Evolutionary conservation across 1,140 invertebrate genomes (phyloP).

Genomic region (Drosophila yakuba): DNA sequence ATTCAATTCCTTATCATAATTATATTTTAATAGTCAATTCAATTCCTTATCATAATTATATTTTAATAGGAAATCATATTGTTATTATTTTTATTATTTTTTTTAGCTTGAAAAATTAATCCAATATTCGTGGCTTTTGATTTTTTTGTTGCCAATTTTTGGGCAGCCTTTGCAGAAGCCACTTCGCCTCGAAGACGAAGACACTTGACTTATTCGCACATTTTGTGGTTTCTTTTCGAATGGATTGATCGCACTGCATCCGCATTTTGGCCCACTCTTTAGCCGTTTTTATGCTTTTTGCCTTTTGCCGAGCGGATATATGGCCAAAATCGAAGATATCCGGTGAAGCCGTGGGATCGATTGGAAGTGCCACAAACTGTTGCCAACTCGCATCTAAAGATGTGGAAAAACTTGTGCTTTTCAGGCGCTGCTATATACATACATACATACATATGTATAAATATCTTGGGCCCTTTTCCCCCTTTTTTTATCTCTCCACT

Average conservation of each 20-base stretch:
- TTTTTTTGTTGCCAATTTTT: constrained; percentile 6
- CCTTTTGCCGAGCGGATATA: constrained; percentile 59
- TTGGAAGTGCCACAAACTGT: constrained; percentile 20
- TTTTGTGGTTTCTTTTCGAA: constrained; percentile 55
- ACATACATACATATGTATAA: too few relatives aligned
- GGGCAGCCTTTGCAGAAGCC: constrained; percentile 25
- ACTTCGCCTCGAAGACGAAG: not conserved
- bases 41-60: too few relatives aligned
- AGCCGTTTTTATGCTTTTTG: not conserved
- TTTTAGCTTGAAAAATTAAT: too few relatives aligned
- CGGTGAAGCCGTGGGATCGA: constrained; percentile 39
- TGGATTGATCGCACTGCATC: constrained; percentile 33
- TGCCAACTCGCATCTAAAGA: too few relatives aligned
- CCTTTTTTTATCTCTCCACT: too few relatives aligned
- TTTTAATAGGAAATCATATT: too few relatives aligned
- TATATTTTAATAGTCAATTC: too few relatives aligned
- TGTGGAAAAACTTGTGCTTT: constrained; percentile 1
- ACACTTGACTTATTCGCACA: constrained; percentile 8
- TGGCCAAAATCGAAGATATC: constrained; percentile 75
- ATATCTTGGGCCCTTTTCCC: not conserved
- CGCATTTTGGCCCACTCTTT: constrained; percentile 3
- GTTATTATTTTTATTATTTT: too few relatives aligned
- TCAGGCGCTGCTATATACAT: too few relatives aligned
- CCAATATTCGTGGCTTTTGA: too few relatives aligned
- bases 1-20: too few relatives aligned